phyloP scores from a whole-genome alignment of 2,797 vertebrate species.

The Platyrinchus mystaceus region DNA sequence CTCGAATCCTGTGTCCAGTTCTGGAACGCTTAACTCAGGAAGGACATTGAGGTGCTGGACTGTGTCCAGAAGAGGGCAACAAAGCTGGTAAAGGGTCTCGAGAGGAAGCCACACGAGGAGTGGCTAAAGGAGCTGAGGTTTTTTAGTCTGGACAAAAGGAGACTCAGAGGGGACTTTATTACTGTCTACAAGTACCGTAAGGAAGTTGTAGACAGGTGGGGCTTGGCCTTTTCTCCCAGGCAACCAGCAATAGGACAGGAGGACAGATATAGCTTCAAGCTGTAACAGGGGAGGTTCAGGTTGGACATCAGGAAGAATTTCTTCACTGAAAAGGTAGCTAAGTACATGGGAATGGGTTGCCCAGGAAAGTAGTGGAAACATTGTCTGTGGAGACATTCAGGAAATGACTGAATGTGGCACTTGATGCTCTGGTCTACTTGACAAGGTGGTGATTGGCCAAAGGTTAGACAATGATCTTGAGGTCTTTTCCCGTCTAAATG shows the following conservation, averaged over 20 bases:
- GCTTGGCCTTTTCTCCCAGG: rapidly evolving
- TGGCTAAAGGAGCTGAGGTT: neutral
- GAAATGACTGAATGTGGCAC: neutral
- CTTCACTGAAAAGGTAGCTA: neutral
- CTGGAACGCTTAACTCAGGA: neutral
- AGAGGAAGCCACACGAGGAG: neutral
- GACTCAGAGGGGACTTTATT: neutral
- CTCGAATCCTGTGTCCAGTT: neutral
- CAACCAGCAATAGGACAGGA: neutral
- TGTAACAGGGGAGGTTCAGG: neutral
- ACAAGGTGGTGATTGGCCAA: too few relatives aligned
- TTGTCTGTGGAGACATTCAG: neutral
- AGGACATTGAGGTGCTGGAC: neutral
- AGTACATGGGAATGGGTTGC: neutral
- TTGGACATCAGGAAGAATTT: neutral
- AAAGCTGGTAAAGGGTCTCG: neutral
- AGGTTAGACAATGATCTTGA: neutral
- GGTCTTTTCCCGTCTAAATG: neutral
- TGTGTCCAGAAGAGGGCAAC: neutral
- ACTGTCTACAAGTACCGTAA: neutral
- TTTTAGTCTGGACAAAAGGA: neutral
- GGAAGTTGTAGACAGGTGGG: too few relatives aligned
- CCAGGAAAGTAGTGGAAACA: neutral
- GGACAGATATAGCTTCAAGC: neutral
- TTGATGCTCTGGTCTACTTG: neutral